Evolutionary conservation across 2,888 invertebrate genomes (phyloP), one percentile per base, ranked within the genome.

Genomic region (Spodoptera picta): DNA sequence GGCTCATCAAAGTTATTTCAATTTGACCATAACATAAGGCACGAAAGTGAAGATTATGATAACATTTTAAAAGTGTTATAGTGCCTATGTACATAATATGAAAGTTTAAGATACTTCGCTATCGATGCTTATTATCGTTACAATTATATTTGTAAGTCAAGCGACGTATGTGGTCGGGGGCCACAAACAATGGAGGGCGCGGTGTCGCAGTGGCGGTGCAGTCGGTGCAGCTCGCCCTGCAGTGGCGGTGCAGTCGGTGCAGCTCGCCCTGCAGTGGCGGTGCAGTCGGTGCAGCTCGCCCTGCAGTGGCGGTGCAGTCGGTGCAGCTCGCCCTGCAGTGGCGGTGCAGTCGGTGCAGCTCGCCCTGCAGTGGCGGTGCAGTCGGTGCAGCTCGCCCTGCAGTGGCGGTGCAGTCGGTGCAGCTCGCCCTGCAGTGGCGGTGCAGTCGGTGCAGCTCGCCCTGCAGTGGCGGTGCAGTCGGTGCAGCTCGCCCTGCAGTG

Each of bases 401-500:
- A 14, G 14, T 14, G 14, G 14, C 14, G 14, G 14, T 14, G 14
- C 14, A 14, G 14, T 14, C 14, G 14, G 91, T 94, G 93, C 53
- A 93, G 74, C 76, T 90, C 86, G 77, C 76, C 87, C 86, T 93
- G 93, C 82, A 14, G 14, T 14, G 14, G 14, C 14, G 14, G 14
- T 14, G 14, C 14, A 14, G 44, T n/a, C 14, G 6, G n/a, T 44
- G n/a, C 44, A 14, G 14, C n/a, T 14, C 11, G 11, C 23, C 41
- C 3, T 6, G 51, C 24, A 14, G 14, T 14, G 14, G 14, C 14
- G 14, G 14, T 14, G 14, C 14, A 14, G 14, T 14, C 14, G 14
- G 91, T 94, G 93, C 53, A 93, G 74, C 76, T 90, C 86, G 77
- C 76, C 87, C 86, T 93, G 93, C 82, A 14, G 14, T 14, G 14